These are phyloP conservation scores for Blennius ocellaris DNA, from an alignment of 2,113 vertebrate genomes.

Conservation along the genomic window DNA sequence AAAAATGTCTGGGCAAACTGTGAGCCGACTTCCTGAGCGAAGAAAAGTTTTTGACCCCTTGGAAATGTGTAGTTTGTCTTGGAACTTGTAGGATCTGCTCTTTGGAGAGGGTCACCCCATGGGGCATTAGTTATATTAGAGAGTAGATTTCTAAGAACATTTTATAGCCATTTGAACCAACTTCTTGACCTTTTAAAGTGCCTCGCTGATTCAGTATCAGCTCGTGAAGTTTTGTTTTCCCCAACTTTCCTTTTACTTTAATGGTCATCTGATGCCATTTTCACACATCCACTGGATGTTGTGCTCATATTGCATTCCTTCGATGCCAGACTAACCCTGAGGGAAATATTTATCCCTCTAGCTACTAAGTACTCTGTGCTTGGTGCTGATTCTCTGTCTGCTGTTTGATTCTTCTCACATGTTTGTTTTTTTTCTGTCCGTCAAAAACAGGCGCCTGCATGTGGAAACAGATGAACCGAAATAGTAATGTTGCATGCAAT, in stretches of 20 bases:
- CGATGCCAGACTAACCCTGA: no score
- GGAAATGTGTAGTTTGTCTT: no score
- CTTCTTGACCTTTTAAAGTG: no score
- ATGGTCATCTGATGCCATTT: no score
- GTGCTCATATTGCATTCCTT: no score
- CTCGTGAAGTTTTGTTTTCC: not conserved
- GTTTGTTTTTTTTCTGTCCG: not conserved
- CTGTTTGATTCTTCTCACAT: not conserved
- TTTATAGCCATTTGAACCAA: no score
- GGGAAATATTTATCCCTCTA: conserved; percentile 2
- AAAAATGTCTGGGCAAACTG: conserved; percentile 24
- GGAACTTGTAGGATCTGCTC: no score
- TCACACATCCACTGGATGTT: no score
- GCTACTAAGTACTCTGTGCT: not conserved
- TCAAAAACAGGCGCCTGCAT: conserved; percentile 8
- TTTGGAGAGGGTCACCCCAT: no score
- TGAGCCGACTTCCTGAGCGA: conserved; percentile 15
- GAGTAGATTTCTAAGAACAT: no score
- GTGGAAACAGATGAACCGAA: not conserved
- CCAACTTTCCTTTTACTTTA: no score
- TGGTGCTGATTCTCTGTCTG: conserved; percentile 2
- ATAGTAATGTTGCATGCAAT: not conserved
- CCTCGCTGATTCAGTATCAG: not conserved
- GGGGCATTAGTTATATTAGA: no score
- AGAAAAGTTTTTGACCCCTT: conserved; percentile 18